A percentile compares a stretch with the other conserved stretches of the same genome.
phyloP scores from a whole-genome alignment of 2,888 invertebrate species.

The Conus canariensis region DNA sequence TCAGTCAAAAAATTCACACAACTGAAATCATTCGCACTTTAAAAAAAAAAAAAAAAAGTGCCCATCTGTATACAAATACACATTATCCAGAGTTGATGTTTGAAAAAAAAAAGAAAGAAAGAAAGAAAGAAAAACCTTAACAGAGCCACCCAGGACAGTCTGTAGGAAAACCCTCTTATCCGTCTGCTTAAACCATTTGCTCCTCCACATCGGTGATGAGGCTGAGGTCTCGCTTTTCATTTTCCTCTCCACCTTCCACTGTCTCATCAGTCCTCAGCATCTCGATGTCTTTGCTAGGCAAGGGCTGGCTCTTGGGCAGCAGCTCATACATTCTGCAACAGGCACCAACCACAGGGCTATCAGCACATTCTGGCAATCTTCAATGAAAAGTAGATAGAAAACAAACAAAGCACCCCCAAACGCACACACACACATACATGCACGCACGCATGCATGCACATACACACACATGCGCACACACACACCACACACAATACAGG shows the following conservation, averaged over 20 bases:
- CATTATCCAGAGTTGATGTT: too few relatives aligned
- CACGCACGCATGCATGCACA: background rate
- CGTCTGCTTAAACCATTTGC: background rate
- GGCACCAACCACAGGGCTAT: background rate
- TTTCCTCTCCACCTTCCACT: background rate
- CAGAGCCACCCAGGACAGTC: too few relatives aligned
- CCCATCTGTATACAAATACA: too few relatives aligned
- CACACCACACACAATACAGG: background rate
- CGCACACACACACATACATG: background rate
- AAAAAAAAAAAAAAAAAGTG: too few relatives aligned
- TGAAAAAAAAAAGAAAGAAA: too few relatives aligned
- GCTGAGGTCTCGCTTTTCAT: background rate
- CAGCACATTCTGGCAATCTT: too few relatives aligned
- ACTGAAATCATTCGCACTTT: too few relatives aligned
- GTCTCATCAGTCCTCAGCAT: background rate
- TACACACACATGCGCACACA: background rate
- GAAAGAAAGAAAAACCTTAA: too few relatives aligned
- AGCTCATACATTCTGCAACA: constrained; percentile 32
- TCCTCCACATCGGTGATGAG: constrained; percentile 19
- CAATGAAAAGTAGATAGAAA: too few relatives aligned
- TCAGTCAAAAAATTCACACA: too few relatives aligned
- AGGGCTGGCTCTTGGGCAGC: constrained; percentile 22
- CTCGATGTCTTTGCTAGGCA: background rate
- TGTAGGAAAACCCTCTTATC: background rate
- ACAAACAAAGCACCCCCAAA: too few relatives aligned